phyloP scores from a whole-genome alignment of 2,888 invertebrate species.

The Tuta absoluta region DNA sequence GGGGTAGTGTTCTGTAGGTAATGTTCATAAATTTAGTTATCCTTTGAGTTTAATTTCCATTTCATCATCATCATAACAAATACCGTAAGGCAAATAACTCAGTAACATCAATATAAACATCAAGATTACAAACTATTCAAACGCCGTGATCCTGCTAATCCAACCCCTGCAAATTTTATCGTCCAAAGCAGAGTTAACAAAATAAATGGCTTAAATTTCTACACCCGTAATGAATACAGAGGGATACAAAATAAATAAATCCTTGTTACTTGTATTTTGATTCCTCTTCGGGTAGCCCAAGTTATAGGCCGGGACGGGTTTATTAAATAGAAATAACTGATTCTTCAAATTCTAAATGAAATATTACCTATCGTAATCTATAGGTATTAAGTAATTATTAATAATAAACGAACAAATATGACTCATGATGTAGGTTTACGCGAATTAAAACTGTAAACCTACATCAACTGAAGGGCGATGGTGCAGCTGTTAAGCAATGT shows the following conservation, averaged over 20 bases:
- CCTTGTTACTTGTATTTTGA: constrained; percentile 77
- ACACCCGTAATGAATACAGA: constrained; percentile 80
- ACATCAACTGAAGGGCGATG: no score
- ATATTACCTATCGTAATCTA: no score
- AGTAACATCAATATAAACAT: constrained; percentile 55
- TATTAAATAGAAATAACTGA: neutral
- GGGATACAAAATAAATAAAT: constrained; percentile 77
- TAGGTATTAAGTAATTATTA: no score
- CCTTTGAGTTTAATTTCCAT: no score
- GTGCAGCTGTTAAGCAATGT: no score
- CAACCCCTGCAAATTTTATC: constrained; percentile 69
- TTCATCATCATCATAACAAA: no score
- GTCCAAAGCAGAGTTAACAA: constrained; percentile 76
- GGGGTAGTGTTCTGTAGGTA: no score
- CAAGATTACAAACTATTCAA: constrained; percentile 64
- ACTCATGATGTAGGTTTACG: no score
- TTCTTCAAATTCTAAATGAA: neutral
- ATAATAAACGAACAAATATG: no score
- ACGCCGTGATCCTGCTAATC: constrained; percentile 56
- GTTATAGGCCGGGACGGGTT: constrained; percentile 28
- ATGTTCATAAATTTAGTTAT: no score
- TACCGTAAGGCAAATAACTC: constrained; percentile 5
- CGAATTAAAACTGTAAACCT: no score
- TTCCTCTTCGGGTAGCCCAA: constrained; percentile 39
- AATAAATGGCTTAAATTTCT: constrained; percentile 82